These are phyloP conservation scores for Ramphastos sulfuratus DNA, from an alignment of 2,113 vertebrate species.

Conservation along the genomic window DNA sequence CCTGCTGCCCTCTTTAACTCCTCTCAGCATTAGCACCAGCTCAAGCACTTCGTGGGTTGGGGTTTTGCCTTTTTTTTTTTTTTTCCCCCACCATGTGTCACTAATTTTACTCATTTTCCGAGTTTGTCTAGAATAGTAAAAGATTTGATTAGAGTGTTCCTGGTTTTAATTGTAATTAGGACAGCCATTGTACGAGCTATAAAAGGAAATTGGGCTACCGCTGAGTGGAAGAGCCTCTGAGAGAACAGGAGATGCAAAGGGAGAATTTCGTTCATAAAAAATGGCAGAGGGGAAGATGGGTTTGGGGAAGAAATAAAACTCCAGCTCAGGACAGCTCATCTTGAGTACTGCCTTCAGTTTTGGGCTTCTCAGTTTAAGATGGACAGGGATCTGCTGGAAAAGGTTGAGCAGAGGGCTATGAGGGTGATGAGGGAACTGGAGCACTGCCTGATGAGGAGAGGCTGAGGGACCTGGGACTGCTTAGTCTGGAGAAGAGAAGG, in stretches of 20 bases:
- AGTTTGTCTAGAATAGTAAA: slow-evolving; percentile 69
- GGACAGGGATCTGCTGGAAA: too few species aligned
- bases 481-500: too few species aligned
- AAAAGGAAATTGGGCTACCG: slow-evolving; percentile 70
- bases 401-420: too few species aligned
- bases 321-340: not conserved
- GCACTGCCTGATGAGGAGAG: too few species aligned
- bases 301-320: slow-evolving; percentile 23
- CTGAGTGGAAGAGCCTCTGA: slow-evolving; percentile 59
- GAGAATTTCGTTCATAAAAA: slow-evolving; percentile 52
- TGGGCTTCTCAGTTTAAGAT: too few species aligned
- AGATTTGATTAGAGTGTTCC: slow-evolving; percentile 70
- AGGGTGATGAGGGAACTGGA: too few species aligned
- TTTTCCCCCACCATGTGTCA: slow-evolving; percentile 23
- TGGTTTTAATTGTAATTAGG: slow-evolving; percentile 71
- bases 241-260: slow-evolving; percentile 22
- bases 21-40: not conserved
- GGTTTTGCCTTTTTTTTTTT: not conserved
- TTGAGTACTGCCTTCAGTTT: too few species aligned
- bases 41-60: not conserved
- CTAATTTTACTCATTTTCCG: slow-evolving; percentile 69
- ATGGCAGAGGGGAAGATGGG: not conserved
- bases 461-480: too few species aligned
- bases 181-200: slow-evolving; percentile 67
- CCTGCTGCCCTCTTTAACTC: slow-evolving; percentile 8